Evolutionary conservation across 1,140 invertebrate species (phyloP).

Genomic region (Nixonia krombeini): DNA sequence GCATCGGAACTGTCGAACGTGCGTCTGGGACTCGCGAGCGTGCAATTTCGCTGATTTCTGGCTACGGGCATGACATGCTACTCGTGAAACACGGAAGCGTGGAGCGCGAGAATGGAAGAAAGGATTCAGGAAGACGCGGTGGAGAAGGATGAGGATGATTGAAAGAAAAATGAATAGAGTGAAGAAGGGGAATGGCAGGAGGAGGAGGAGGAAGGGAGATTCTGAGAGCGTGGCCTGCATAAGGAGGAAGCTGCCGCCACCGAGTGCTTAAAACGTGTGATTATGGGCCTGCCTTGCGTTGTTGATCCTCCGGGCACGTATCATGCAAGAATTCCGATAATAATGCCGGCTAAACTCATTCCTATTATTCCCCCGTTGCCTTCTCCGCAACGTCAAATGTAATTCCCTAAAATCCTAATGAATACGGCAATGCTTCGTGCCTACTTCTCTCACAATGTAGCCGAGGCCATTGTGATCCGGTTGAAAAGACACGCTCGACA

Average conservation of each 20-base stretch:
- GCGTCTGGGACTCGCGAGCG: no score
- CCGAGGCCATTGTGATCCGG: no score
- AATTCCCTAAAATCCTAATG: slow-evolving; percentile 29
- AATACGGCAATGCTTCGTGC: no score
- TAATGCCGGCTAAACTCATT: slow-evolving; percentile 25
- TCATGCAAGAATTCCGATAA: slow-evolving; percentile 7
- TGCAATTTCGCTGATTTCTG: no score
- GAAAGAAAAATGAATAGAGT: not conserved
- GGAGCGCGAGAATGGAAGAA: slow-evolving; percentile 8
- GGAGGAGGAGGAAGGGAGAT: slow-evolving; percentile 11
- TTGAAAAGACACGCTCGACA: no score
- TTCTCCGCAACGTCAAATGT: slow-evolving; percentile 23
- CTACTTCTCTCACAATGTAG: no score
- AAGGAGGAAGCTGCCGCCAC: slow-evolving; percentile 30
- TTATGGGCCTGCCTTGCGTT: slow-evolving; percentile 62
- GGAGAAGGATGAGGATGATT: slow-evolving; percentile 27
- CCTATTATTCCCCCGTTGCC: slow-evolving; percentile 34
- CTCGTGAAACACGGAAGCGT: slow-evolving; percentile 25
- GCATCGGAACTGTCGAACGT: no score
- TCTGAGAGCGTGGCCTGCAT: slow-evolving; percentile 22
- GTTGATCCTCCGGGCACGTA: slow-evolving; percentile 49
- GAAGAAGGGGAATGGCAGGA: slow-evolving; percentile 27
- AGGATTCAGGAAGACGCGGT: slow-evolving; percentile 20
- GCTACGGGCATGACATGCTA: slow-evolving; percentile 51
- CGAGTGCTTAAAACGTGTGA: slow-evolving; percentile 53